Evolutionary conservation across 2,797 vertebrate genomes (phyloP).

Genomic region (Danionella dracula): DNA sequence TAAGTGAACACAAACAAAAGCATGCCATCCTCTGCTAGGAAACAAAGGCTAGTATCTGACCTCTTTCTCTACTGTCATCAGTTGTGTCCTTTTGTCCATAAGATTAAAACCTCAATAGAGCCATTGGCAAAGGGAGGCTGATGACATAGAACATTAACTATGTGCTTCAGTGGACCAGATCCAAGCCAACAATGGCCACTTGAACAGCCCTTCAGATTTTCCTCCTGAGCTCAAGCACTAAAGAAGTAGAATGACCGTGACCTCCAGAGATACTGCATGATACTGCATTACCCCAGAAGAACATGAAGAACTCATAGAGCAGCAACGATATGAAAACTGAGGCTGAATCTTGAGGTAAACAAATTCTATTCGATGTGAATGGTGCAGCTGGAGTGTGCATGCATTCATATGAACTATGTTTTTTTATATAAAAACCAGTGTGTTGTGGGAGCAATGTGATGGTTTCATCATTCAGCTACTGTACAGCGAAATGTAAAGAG

Average conservation of each 20-base stretch:
- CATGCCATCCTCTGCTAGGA: background rate
- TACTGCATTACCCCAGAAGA: conserved; percentile 17
- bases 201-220: conserved; percentile 27
- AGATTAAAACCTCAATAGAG: conserved; percentile 35
- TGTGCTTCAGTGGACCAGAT: conserved; percentile 68
- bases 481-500: too few species aligned
- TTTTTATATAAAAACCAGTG: too few species aligned
- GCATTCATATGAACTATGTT: background rate
- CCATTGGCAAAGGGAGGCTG: conserved; percentile 47
- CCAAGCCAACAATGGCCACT: conserved; percentile 52
- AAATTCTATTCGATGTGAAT: too few species aligned
- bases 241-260: conserved; percentile 10
- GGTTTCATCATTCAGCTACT: too few species aligned
- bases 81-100: conserved; percentile 17
- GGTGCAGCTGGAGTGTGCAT: background rate
- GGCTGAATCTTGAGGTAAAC: background rate
- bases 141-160: conserved; percentile 68
- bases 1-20: conserved; percentile 16
- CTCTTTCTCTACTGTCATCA: conserved; percentile 14
- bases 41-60: background rate
- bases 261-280: conserved; percentile 16
- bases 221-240: conserved; percentile 12
- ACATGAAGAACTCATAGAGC: background rate
- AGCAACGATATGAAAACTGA: background rate
- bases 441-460: too few species aligned